Conservation (phyloP, 2,888 invertebrate species). For the Idaea dimidiata region DNA sequence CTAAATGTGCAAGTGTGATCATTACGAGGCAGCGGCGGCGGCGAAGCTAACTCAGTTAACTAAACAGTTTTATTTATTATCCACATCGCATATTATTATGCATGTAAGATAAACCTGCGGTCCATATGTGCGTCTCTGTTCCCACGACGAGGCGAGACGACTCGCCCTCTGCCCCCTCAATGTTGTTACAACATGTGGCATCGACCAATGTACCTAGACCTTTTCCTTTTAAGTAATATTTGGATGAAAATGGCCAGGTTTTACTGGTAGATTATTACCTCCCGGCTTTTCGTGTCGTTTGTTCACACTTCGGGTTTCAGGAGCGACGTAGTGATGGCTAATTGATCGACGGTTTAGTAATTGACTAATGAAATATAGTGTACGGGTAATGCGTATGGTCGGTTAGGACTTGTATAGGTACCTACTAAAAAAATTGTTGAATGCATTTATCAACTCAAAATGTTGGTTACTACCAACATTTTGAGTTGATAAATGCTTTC, state of each 20-base stretch:
- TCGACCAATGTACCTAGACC: conserved; percentile 53
- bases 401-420: conserved; percentile 21
- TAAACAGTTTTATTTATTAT: conserved; percentile 69
- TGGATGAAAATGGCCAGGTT: conserved; percentile 38
- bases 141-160: conserved; percentile 58
- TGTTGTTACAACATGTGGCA: conserved; percentile 59
- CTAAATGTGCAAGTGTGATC: conserved; percentile 54
- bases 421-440: conserved; percentile 23
- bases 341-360: conserved; percentile 64
- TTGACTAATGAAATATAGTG: conserved; percentile 65
- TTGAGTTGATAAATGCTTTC: no score
- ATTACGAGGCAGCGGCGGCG: conserved; percentile 52
- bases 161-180: conserved; percentile 40
- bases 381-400: conserved; percentile 39
- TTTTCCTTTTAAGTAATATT: conserved; percentile 32
- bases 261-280: conserved; percentile 58
- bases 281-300: conserved; percentile 64
- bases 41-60: conserved; percentile 46
- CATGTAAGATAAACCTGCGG: conserved; percentile 72
- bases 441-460: neutral
- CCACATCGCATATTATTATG: conserved; percentile 57
- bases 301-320: conserved; percentile 73
- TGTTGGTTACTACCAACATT: no score
- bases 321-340: conserved; percentile 55
- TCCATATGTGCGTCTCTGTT: conserved; percentile 73